Base-by-base conservation (phyloP, 2,797 vertebrate species). In the Buphagus erythrorhynchus region DNA sequence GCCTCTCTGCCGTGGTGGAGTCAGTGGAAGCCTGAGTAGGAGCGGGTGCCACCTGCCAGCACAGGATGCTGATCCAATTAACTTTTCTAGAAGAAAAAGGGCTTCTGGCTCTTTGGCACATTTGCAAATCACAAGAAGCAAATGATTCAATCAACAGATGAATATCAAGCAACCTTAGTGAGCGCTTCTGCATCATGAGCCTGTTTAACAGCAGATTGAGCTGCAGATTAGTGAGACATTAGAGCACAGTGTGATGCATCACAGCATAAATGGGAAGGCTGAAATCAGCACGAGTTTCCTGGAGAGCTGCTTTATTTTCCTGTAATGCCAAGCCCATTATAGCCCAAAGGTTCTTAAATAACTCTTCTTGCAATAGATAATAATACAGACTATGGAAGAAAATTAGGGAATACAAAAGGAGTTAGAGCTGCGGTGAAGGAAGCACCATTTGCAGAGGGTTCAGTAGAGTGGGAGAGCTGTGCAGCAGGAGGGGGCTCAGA, bases 191-290 rank as follows among this genome's bases (percentile, higher is more conserved):
- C 87, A 90, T 86, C 89, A 81, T 16, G 63, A 97, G 95, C 85
- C 49, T 26, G 94, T 96, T 87, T 96, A 97, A 96, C 96, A 96
- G 96, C 96, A 97, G 97, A 97, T 96, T 97, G 97, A 97, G 96
- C 92, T 65, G 93, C 96, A 96, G 93, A 94, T 96, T 97, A 97
- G 51, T 83, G 95, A 92, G 94, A 97, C 94, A 96, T 98, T 97
- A 97, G 97, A 95, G 95, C 92, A 59, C 98, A 97, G 95, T 90
- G 28, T 96, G 97, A 95, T 92, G 93, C 89, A 85, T 97, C 94
- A 85, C 90, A 33, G 93, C 35, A 5, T 94, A 95, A 97, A 96
- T 63, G 78, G 95, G 88, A 96, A 97, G 96, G 90, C 95, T 96
- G 96, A 95, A 97, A 96, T 94, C 94, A 94, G 88, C 94, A 75